These are phyloP conservation scores for Gavia stellata DNA, from an alignment of 2,113 vertebrate genomes.

Conservation along the genomic window DNA sequence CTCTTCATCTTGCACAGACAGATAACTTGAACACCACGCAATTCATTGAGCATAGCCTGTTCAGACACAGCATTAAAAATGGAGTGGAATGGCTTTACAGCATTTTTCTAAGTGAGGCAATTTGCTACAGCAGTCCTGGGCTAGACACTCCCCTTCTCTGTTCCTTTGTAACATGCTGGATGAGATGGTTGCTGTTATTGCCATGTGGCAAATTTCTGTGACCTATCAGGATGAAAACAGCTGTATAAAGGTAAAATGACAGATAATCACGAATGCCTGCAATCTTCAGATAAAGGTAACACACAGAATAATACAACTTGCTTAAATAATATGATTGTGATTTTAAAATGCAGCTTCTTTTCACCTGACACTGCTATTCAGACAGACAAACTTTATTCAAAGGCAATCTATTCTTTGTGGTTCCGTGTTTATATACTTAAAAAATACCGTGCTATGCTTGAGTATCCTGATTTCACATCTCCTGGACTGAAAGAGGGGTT, in stretches of 20 bases:
- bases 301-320: neutral
- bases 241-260: conserved; percentile 6
- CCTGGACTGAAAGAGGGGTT: neutral
- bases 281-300: conserved; percentile 17
- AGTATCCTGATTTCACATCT: neutral
- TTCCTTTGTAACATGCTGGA: neutral
- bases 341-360: neutral
- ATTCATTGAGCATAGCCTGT: neutral
- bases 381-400: neutral
- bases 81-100: neutral
- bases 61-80: neutral
- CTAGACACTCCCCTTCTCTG: neutral
- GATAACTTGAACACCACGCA: neutral
- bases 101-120: neutral
- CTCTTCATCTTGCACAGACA: neutral
- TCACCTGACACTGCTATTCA: neutral
- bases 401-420: neutral
- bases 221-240: conserved; percentile 4
- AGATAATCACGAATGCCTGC: neutral
- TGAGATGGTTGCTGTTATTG: neutral
- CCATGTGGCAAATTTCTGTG: neutral
- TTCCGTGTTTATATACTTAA: neutral
- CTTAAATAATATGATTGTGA: neutral
- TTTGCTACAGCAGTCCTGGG: neutral
- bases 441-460: neutral